Evolutionary conservation across 2,113 vertebrate genomes (phyloP).

Genomic region (Tautogolabrus adspersus): DNA sequence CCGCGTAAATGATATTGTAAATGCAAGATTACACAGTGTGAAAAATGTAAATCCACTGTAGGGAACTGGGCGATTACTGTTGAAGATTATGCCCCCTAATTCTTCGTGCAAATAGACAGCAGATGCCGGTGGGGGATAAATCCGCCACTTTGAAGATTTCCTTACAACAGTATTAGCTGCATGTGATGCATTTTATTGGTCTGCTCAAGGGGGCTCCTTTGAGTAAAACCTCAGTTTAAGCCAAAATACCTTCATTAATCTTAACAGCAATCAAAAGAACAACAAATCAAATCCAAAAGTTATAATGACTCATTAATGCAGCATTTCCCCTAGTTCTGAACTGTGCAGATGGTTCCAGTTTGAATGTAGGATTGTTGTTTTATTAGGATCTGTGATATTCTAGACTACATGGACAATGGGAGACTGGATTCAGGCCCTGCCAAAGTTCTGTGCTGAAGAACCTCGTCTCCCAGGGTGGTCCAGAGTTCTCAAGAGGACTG

Average conservation of each 20-base stretch:
- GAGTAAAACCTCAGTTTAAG: constrained; percentile 22
- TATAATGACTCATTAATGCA: constrained; percentile 58
- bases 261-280: constrained; percentile 42
- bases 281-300: constrained; percentile 38
- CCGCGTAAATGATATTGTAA: constrained; percentile 83
- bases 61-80: constrained; percentile 75
- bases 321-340: constrained; percentile 30
- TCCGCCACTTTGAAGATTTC: constrained; percentile 73
- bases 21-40: constrained; percentile 80
- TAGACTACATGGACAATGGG: constrained; percentile 64
- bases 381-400: constrained; percentile 62
- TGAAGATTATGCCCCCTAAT: constrained; percentile 79
- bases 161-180: constrained; percentile 51
- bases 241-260: constrained; percentile 54
- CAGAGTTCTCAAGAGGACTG: constrained; percentile 20
- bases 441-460: constrained; percentile 51
- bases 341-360: constrained; percentile 74
- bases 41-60: constrained; percentile 80
- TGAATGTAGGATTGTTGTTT: constrained; percentile 50
- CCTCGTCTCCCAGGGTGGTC: constrained; percentile 65
- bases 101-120: constrained; percentile 64
- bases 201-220: constrained; percentile 41
- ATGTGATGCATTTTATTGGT: constrained; percentile 58
- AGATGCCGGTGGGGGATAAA: constrained; percentile 63
- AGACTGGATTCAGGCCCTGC: constrained; percentile 53